Base-by-base conservation (phyloP, 2,113 vertebrate species). In the Chloroceryle aenea region DNA sequence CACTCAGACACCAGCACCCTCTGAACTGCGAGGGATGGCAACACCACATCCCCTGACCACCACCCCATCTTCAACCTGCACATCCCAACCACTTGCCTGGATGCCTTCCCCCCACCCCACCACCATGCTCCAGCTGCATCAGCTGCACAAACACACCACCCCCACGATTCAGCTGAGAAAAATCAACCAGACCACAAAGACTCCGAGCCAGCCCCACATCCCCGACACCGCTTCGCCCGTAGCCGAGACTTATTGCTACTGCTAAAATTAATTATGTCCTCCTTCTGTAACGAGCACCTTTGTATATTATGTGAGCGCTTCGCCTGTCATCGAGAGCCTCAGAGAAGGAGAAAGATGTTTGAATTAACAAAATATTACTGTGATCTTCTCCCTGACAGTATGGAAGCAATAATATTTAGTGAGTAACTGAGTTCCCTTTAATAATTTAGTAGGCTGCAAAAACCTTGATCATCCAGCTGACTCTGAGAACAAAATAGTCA, bases 321-420 rank as follows among this genome's bases (percentile, higher is more conserved):
- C 63, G 58, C 91, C 95, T 81, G 48, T 96, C 91, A 83, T 32
- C 72, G 11, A 2, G 80, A 78, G 90, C 95, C 94, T 79, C 67
- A 12, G 95, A 94, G 87, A 79, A 90, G 68, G 72, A 77, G 64
- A 48, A 80, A 73, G 82, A 95, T 55, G 87, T 75, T 34, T 92
- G 95, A 94, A 94, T 22, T 89, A 97, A 97, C 96, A 97, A 96
- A 97, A 96, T 64, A 96, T 96, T 95, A 76, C 96, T 97, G 96
- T 97, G 96, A 97, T 97, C 95, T 71, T 53, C 85, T 80, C 74
- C 50, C 87, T 77, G 92, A 91, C 82, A 85, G 68, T 26, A 14
- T 83, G 81, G 94, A 68, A 96, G 88, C 90, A 96, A 61, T 68
- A 95, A 75, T 82, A 72, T 93, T 93, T 89, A 55, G 82, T 14